Base-by-base conservation (phyloP, 1,140 invertebrate species). In the Ladona fulva region DNA sequence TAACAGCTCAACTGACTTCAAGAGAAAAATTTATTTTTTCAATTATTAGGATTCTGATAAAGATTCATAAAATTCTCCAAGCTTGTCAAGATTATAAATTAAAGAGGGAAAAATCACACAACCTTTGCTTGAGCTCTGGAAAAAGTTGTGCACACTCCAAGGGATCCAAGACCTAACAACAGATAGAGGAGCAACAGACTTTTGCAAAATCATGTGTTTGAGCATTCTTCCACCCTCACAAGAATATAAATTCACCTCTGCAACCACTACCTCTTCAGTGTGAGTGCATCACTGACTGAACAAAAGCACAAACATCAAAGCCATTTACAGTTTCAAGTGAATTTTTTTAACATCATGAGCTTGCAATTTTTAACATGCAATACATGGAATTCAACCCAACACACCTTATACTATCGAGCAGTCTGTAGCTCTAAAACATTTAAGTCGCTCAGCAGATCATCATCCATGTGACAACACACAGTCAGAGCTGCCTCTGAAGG, bases 301-400 rank as follows among this genome's bases (percentile, higher is more conserved):
- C 52, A 66, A 66, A 66, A 66, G 52, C 52, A 66, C 52, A 66
- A 22, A 66, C 52, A 66, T 66, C 52, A 66, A 66, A 66, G 52
- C 16, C 52, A 66, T 16, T 19, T 66, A 66, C n/a, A 19, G 52
- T 19, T 66, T 66, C 19, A 66, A 66, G n/a, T 66, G n/a, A 66
- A 16, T 66, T 66, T 66, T n/a, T 37, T 37, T 22, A 66, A 66
- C 52, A 66, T 37, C 29, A 37, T 37, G 29, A 37, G 29, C 29
- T 37, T 37, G 29, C 29, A 37, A 37, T 37, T 37, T 37, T 37
- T 37, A 37, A 37, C 29, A 37, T 37, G 29, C 29, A 37, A 37
- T 37, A 37, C 29, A 37, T 37, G 29, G 29, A 37, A 37, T 37
- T 37, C 29, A 37, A 37, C 29, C 29, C 29, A 37, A 37, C 29